Evolutionary conservation across 2,113 vertebrate genomes (phyloP).

Genomic region (Hyperopisus bebe): DNA sequence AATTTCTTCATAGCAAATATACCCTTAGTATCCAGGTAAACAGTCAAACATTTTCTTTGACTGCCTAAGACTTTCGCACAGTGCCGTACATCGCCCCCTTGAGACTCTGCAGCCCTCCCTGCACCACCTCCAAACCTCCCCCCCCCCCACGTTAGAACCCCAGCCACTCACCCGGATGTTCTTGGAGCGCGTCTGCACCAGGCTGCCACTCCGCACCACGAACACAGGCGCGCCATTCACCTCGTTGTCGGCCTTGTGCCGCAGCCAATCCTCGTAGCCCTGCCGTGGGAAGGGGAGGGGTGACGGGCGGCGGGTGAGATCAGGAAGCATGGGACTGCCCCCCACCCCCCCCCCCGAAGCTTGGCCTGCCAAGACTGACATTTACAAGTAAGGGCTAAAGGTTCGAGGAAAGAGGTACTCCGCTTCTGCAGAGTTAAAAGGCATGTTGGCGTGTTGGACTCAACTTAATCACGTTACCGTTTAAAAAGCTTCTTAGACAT

Average conservation of each 20-base stretch:
- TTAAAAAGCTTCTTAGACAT: background rate
- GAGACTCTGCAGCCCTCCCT: background rate
- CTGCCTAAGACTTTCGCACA: background rate
- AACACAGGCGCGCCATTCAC: conserved; percentile 95
- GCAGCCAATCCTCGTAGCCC: conserved; percentile 97
- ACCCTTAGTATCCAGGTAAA: background rate
- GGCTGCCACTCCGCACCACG: conserved; percentile 92
- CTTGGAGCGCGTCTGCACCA: conserved; percentile 95
- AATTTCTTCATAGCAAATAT: background rate
- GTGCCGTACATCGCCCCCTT: background rate
- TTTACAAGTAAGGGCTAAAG: background rate
- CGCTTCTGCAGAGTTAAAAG: background rate
- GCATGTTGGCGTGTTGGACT: background rate
- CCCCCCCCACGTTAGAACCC: background rate
- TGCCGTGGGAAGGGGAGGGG: conserved; percentile 33
- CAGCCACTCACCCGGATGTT: conserved; percentile 80
- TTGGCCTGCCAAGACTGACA: background rate
- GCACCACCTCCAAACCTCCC: background rate
- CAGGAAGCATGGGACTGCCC: background rate
- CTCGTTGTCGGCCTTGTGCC: conserved; percentile 97
- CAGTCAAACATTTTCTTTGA: background rate
- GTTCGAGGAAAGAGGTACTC: background rate
- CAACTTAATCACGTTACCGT: background rate
- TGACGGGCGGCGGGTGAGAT: background rate
- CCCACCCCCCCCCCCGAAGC: background rate